Conservation (phyloP, 2,888 invertebrate genomes). For the Osmoderma eremita region DNA sequence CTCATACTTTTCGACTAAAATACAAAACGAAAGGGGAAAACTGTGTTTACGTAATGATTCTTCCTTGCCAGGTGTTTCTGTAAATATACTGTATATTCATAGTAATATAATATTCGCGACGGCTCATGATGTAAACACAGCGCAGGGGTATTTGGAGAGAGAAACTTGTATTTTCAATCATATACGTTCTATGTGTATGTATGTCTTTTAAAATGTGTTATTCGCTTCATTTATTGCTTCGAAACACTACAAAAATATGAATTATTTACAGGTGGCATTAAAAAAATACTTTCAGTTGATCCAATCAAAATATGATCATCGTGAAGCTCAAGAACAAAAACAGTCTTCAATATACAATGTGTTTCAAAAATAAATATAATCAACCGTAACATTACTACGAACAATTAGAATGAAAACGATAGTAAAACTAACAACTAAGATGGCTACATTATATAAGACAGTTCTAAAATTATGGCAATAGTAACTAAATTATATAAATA, state of each 20-base stretch:
- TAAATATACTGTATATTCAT: no score
- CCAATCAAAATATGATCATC: constrained; percentile 29
- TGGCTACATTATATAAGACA: not conserved
- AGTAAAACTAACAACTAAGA: not conserved
- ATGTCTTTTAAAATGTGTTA: constrained; percentile 9
- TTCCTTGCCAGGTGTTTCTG: no score
- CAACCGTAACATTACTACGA: not conserved
- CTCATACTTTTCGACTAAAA: constrained; percentile 20
- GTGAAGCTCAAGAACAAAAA: constrained; percentile 31
- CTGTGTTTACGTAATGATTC: constrained; percentile 26
- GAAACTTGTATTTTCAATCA: constrained; percentile 3
- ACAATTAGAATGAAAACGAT: not conserved
- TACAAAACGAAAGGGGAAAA: constrained; percentile 11
- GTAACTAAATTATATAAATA: not conserved
- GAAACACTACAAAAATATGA: constrained; percentile 43
- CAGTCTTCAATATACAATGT: constrained; percentile 39
- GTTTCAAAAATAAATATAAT: constrained; percentile 10
- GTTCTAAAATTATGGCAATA: not conserved
- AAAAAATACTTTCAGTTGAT: constrained; percentile 41
- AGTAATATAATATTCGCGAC: not conserved
- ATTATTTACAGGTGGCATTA: constrained; percentile 41
- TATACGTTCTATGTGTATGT: constrained; percentile 18
- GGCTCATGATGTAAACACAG: constrained; percentile 25
- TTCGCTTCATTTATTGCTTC: constrained; percentile 37
- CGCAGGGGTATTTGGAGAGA: not conserved